A percentile compares a stretch with the other conserved stretches of the same genome.
phyloP scores from a whole-genome alignment of 2,888 invertebrate genomes.

The Drosophila prostipennis region DNA sequence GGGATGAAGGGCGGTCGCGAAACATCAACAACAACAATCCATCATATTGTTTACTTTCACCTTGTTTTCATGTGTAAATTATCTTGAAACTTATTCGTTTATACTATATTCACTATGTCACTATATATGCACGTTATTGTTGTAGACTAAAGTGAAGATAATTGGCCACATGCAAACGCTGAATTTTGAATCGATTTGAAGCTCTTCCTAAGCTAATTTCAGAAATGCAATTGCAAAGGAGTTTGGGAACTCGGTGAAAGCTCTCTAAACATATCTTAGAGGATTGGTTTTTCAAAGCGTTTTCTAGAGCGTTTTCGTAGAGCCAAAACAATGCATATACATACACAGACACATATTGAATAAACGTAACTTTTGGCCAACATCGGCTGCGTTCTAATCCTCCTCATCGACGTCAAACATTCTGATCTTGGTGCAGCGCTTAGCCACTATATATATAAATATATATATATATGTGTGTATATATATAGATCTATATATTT shows the following conservation, averaged over 20 bases:
- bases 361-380: conserved; percentile 48
- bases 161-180: conserved; percentile 7
- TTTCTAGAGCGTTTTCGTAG: background rate
- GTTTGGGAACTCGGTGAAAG: conserved; percentile 1
- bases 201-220: background rate
- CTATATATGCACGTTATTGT: conserved; percentile 42
- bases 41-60: conserved; percentile 82
- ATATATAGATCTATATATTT: conserved; percentile 39
- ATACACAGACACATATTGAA: conserved; percentile 33
- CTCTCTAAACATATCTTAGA: background rate
- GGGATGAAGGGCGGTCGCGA: conserved; percentile 32
- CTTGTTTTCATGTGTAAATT: conserved; percentile 72
- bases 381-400: conserved; percentile 69
- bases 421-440: conserved; percentile 36
- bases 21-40: conserved; percentile 74
- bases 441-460: conserved; percentile 28
- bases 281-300: conserved; percentile 6
- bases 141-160: conserved; percentile 10
- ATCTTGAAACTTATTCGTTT: conserved; percentile 51
- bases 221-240: background rate
- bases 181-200: background rate
- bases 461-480: conserved; percentile 20
- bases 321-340: conserved; percentile 29
- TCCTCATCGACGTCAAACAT: conserved; percentile 51
- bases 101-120: conserved; percentile 44